Percentiles rank a stretch among this genome's conserved stretches.
phyloP scores from a whole-genome alignment of 2,113 vertebrate genomes.

The Vicugna pacos region DNA sequence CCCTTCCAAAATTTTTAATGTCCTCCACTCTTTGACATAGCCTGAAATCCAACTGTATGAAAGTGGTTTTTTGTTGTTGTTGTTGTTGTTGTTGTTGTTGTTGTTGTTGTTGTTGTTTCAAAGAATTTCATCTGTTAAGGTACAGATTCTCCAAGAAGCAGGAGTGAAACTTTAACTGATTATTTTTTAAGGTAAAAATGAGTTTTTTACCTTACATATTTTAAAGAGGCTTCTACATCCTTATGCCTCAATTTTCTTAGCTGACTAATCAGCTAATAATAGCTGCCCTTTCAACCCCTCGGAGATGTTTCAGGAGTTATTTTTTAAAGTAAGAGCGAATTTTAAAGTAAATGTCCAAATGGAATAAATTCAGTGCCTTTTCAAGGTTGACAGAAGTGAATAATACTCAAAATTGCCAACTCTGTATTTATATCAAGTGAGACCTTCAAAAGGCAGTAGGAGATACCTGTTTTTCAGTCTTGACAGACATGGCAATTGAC shows the following conservation, averaged over 20 bases:
- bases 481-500: neutral
- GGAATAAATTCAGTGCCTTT: neutral
- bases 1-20: neutral
- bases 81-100: too few relatives aligned
- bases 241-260: neutral
- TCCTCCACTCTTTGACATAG: neutral
- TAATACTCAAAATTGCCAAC: neutral
- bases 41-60: neutral
- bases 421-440: neutral
- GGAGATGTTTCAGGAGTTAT: slow-evolving; percentile 31
- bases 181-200: slow-evolving; percentile 1
- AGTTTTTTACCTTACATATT: neutral
- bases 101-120: too few relatives aligned
- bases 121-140: neutral
- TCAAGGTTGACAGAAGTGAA: neutral
- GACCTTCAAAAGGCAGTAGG: neutral
- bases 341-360: slow-evolving; percentile 55
- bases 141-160: neutral
- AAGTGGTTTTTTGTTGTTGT: neutral
- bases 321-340: slow-evolving; percentile 35
- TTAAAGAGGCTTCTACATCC: neutral
- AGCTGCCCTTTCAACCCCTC: neutral
- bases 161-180: neutral
- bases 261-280: slow-evolving; percentile 43
- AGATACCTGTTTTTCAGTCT: neutral